A percentile compares a stretch with the other conserved stretches of the same genome.
Evolutionary conservation across 2,888 invertebrate species (phyloP).

Genomic region (Lepidonotus clava): DNA sequence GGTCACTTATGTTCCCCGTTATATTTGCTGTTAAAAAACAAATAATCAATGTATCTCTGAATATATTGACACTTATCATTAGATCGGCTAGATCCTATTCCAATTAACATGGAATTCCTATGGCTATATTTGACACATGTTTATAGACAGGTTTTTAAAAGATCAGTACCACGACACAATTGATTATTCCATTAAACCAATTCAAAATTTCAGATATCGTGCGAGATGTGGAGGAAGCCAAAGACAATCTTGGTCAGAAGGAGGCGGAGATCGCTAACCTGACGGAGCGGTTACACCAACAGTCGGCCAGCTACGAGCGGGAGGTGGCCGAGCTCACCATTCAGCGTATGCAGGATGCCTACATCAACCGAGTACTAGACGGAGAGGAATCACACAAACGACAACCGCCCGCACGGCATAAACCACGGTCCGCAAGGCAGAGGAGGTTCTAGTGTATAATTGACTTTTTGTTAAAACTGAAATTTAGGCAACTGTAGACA

Average conservation of each 20-base stretch:
- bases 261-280: conserved; percentile 40
- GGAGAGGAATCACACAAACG: neutral
- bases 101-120: too few relatives aligned
- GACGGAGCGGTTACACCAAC: conserved; percentile 30
- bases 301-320: conserved; percentile 39
- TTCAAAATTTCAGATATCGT: conserved; percentile 3
- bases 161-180: too few relatives aligned
- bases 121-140: too few relatives aligned
- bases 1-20: too few relatives aligned
- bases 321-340: conserved; percentile 44
- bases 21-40: too few relatives aligned
- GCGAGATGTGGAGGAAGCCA: conserved; percentile 14
- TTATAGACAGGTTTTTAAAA: too few relatives aligned
- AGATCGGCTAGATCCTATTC: too few relatives aligned
- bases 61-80: too few relatives aligned
- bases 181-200: neutral
- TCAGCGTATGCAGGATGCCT: conserved; percentile 49
- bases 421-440: neutral
- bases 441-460: neutral
- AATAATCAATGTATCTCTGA: too few relatives aligned
- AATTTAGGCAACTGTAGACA: too few relatives aligned
- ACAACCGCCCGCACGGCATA: neutral
- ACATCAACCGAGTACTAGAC: conserved; percentile 25
- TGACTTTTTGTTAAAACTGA: neutral
- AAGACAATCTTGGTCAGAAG: conserved; percentile 27